Conservation (phyloP, 2,888 invertebrate genomes). For the Drosophila borealis region DNA sequence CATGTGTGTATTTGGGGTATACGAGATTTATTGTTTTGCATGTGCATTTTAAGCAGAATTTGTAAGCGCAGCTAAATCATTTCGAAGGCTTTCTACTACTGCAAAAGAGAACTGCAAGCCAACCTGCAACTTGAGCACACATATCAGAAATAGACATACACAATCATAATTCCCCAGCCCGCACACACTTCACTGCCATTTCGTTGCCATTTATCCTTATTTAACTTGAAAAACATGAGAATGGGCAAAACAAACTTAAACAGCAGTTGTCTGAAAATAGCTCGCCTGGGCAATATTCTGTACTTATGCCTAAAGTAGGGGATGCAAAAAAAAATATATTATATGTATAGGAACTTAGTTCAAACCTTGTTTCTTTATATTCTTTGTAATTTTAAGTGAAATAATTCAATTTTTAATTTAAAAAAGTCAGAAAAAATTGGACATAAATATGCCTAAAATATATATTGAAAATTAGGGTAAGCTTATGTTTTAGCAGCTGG, state of each 20-base stretch:
- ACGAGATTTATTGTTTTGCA: slow-evolving; percentile 44
- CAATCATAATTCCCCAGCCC: slow-evolving; percentile 7
- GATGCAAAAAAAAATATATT: too few species aligned
- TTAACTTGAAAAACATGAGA: slow-evolving; percentile 36
- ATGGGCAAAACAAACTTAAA: background rate
- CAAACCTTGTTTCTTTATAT: too few species aligned
- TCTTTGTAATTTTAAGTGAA: too few species aligned
- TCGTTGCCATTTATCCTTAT: slow-evolving; percentile 61
- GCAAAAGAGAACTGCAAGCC: slow-evolving; percentile 31
- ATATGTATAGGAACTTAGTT: too few species aligned
- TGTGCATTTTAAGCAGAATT: slow-evolving; percentile 53
- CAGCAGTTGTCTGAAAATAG: background rate
- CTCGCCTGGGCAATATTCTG: background rate
- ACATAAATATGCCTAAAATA: too few species aligned
- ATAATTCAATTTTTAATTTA: too few species aligned
- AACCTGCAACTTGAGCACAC: slow-evolving; percentile 37
- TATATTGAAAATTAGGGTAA: too few species aligned
- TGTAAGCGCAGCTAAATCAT: slow-evolving; percentile 38
- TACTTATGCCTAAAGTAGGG: background rate
- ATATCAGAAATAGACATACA: slow-evolving; percentile 38
- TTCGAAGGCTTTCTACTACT: slow-evolving; percentile 35
- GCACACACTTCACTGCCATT: background rate
- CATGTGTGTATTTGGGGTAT: slow-evolving; percentile 5
- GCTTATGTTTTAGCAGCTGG: too few species aligned
- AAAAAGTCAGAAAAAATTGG: too few species aligned